phyloP scores from a whole-genome alignment of 2,888 invertebrate species.

The Gasteruption jaculator region DNA sequence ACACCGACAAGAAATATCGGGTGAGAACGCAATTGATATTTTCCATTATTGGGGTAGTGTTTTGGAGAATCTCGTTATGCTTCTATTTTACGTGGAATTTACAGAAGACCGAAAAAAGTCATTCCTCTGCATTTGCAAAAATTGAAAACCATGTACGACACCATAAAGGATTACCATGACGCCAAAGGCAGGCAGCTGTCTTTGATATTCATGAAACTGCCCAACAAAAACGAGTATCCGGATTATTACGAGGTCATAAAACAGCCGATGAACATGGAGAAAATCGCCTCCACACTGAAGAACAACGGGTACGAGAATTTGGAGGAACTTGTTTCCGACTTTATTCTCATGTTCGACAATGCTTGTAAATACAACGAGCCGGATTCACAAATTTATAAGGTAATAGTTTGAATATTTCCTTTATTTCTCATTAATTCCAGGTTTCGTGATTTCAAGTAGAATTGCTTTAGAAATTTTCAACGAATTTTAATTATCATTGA shows the following conservation, averaged over 20 bases:
- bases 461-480: neutral
- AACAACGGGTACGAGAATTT: conserved; percentile 71
- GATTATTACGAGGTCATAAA: conserved; percentile 97
- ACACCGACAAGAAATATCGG: conserved; percentile 47
- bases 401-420: too few relatives aligned
- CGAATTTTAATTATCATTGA: conserved; percentile 63
- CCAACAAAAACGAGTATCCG: conserved; percentile 88
- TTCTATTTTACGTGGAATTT: conserved; percentile 15
- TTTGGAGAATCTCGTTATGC: conserved; percentile 8
- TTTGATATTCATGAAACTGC: conserved; percentile 89
- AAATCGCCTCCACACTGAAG: conserved; percentile 82
- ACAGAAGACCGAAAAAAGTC: conserved; percentile 46
- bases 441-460: too few relatives aligned
- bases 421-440: too few relatives aligned
- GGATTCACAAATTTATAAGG: conserved; percentile 93
- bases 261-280: conserved; percentile 94
- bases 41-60: conserved; percentile 6
- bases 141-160: conserved; percentile 80
- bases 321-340: conserved; percentile 85
- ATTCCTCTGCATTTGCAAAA: conserved; percentile 62
- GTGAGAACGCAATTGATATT: conserved; percentile 42
- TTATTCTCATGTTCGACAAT: conserved; percentile 91
- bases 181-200: conserved; percentile 87
- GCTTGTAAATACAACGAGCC: conserved; percentile 98
- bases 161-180: conserved; percentile 85